A percentile compares a stretch with the other conserved stretches of the same genome.
Conservation (phyloP, 2,797 vertebrate species). For the Myotis pilosus region DNA sequence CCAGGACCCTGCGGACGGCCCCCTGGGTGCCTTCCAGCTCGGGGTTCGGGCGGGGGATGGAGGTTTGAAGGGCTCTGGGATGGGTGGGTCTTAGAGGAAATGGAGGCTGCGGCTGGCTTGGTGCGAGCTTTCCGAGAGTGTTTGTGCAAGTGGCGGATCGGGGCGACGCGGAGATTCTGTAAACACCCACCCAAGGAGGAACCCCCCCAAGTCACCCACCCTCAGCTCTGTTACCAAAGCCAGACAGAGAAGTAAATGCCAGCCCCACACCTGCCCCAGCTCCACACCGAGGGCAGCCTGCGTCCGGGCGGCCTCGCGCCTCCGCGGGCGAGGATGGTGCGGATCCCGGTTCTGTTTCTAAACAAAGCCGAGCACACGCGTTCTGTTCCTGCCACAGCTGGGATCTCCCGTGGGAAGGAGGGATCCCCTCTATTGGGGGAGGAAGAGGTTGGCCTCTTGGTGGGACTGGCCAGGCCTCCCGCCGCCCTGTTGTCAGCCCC, state of each 20-base stretch:
- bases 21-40: background rate
- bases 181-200: background rate
- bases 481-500: accelerated
- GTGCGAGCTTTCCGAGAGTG: accelerated
- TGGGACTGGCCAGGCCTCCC: background rate
- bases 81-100: background rate
- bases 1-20: accelerated
- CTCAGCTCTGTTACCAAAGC: background rate
- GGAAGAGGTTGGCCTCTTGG: background rate
- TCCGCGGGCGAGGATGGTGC: accelerated
- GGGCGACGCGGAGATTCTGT: background rate
- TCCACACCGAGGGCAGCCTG: background rate
- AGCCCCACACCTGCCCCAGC: accelerated
- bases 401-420: background rate
- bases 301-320: accelerated
- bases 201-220: accelerated
- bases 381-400: background rate
- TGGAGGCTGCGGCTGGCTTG: accelerated
- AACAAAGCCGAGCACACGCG: accelerated
- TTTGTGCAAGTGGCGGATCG: accelerated
- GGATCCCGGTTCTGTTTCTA: accelerated
- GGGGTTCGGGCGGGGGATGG: accelerated
- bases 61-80: background rate
- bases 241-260: accelerated
- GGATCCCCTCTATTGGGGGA: background rate